A percentile compares a stretch with the other conserved stretches of the same genome.
Evolutionary conservation across 2,113 vertebrate genomes (phyloP).

Genomic region (Neotoma lepida): DNA sequence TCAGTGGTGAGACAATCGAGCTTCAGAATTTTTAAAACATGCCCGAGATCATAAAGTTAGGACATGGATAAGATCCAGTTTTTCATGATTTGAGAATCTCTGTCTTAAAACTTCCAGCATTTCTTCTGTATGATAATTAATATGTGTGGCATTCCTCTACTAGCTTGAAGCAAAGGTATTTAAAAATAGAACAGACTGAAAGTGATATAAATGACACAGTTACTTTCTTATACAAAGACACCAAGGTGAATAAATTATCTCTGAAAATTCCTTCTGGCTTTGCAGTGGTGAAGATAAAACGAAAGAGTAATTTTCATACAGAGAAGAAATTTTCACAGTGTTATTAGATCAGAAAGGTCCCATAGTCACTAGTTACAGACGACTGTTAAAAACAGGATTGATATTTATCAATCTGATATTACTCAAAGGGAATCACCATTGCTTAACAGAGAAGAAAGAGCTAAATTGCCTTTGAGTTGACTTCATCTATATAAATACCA

Average conservation of each 20-base stretch:
- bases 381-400: slow-evolving; percentile 36
- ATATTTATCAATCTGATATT: slow-evolving; percentile 66
- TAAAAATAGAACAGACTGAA: slow-evolving; percentile 55
- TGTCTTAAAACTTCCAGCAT: not conserved
- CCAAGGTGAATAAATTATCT: slow-evolving; percentile 25
- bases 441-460: slow-evolving; percentile 51
- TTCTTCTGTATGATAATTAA: not conserved
- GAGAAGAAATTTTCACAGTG: slow-evolving; percentile 22
- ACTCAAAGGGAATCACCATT: slow-evolving; percentile 59
- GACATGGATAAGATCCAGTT: rapidly evolving
- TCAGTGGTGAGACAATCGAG: not conserved
- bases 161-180: slow-evolving; percentile 43
- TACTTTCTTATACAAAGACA: slow-evolving; percentile 12
- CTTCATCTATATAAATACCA: slow-evolving; percentile 29
- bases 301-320: slow-evolving; percentile 44
- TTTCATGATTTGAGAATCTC: not conserved
- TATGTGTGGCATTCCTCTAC: not conserved
- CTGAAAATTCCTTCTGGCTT: slow-evolving; percentile 31
- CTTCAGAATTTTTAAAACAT: not conserved
- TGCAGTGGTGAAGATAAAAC: slow-evolving; percentile 23
- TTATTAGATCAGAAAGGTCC: slow-evolving; percentile 48
- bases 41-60: not conserved
- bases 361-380: not conserved
- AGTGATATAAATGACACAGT: slow-evolving; percentile 34
- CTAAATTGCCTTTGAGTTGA: slow-evolving; percentile 59